Base-by-base conservation (phyloP, 2,113 vertebrate species). In the Nannobrachium achirus region DNA sequence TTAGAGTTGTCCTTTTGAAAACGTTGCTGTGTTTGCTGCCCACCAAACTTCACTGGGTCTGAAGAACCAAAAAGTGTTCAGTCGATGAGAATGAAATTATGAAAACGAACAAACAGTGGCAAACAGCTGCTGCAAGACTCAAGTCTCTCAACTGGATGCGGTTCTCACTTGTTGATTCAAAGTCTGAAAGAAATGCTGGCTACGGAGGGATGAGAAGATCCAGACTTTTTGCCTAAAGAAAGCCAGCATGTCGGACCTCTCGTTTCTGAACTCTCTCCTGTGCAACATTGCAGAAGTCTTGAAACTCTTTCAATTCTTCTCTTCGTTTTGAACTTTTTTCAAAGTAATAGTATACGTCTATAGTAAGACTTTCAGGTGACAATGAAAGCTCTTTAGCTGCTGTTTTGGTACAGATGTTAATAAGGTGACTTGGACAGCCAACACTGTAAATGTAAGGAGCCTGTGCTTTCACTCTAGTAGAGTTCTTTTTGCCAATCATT, bases 401-500 rank as follows among this genome's bases (percentile, higher is more conserved):
- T 69, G 73, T 80, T 53, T 78, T 81, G 45, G 64, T 73, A 76
- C 69, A 81, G 39, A 68, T 77, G 59, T 77, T 81, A 13, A 73
- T 59, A 45, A 73, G 13, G 38, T 79, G 71, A 63, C 66, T 74
- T 52, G 65, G 65, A 63, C 59, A n/a, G 76, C 58, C 70, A 73
- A 78, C 63, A 45, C 71, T 53, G 56, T 73, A 66, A 6, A 79
- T 69, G 46, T 66, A 44, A 71, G 62, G 72, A 15, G 66, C 67
- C 53, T 65, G 66, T 75, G 66, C 61, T 71, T 79, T 75, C 66
- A 71, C 77, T 75, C 45, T 61, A 18, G 61, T 48, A 66, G n/a
- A n/a, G n/a, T n/a, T n/a, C 66, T 62, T 76, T 53, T 76, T 72
- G 11, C 68, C 78, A 63, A 59, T 79, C 73, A 80, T 72, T 11